phyloP scores from a whole-genome alignment of 2,797 vertebrate genomes.

The Gila robusta region DNA sequence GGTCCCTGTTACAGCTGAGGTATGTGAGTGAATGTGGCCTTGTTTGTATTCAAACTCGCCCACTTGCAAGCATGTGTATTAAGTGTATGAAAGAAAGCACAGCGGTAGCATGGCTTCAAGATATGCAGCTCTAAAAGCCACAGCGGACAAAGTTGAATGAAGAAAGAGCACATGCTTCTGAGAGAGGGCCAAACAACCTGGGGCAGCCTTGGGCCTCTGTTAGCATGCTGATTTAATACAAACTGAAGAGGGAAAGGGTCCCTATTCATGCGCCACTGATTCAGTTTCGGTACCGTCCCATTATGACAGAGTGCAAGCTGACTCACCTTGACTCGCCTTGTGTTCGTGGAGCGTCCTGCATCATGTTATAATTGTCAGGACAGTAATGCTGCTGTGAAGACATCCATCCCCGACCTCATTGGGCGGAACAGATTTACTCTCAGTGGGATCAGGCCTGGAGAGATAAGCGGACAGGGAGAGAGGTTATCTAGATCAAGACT shows the following conservation, averaged over 20 bases:
- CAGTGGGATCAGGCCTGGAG: conserved; percentile 39
- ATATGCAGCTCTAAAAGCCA: conserved; percentile 73
- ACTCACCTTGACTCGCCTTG: conserved; percentile 69
- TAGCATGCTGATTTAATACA: conserved; percentile 55
- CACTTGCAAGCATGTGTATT: conserved; percentile 15
- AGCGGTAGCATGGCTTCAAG: conserved; percentile 69
- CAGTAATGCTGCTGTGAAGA: conserved; percentile 68
- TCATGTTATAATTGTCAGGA: conserved; percentile 70
- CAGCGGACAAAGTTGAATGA: conserved; percentile 71
- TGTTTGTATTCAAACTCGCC: conserved; percentile 14
- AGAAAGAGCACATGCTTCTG: conserved; percentile 68
- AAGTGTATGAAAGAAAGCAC: conserved; percentile 62
- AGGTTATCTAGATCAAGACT: conserved; percentile 27
- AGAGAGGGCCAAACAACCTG: conserved; percentile 70
- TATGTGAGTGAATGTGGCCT: conserved; percentile 10
- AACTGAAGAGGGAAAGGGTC: conserved; percentile 55
- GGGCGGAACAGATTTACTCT: conserved; percentile 31
- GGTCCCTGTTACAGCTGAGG: neutral
- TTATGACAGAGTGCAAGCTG: conserved; percentile 65
- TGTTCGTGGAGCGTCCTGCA: conserved; percentile 69
- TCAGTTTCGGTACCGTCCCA: conserved; percentile 10
- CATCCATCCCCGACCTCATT: conserved; percentile 26
- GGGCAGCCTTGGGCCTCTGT: conserved; percentile 57
- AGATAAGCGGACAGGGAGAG: conserved; percentile 32
- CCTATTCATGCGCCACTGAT: conserved; percentile 49